phyloP scores from a whole-genome alignment of 1,140 invertebrate species.

The Drosophila insularis region DNA sequence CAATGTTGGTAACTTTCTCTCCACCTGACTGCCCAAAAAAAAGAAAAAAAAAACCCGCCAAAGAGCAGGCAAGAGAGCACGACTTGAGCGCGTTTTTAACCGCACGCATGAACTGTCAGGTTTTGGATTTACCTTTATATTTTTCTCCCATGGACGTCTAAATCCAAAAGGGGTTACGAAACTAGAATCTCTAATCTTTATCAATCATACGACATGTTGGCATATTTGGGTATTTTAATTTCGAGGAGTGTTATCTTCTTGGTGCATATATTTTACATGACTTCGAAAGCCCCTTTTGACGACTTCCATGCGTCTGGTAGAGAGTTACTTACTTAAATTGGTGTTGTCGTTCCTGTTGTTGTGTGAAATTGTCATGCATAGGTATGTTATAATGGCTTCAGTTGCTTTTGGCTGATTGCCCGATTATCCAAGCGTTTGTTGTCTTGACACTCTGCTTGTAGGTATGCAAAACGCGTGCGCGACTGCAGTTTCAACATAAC shows the following conservation, averaged over 20 bases:
- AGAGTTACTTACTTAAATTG: slow-evolving; percentile 29
- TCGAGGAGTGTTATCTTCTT: too few species aligned
- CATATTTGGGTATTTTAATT: neutral
- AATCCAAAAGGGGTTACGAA: neutral
- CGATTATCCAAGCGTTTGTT: slow-evolving; percentile 62
- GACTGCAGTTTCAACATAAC: slow-evolving; percentile 71
- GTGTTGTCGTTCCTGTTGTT: slow-evolving; percentile 35
- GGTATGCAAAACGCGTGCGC: slow-evolving; percentile 75
- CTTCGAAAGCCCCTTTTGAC: neutral
- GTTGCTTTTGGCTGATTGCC: slow-evolving; percentile 46
- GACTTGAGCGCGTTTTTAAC: slow-evolving; percentile 51
- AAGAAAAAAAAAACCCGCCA: slow-evolving; percentile 19
- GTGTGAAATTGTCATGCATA: slow-evolving; percentile 42
- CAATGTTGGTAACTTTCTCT: slow-evolving; percentile 79
- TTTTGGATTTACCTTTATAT: slow-evolving; percentile 23
- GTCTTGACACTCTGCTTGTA: neutral
- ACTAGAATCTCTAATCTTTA: neutral
- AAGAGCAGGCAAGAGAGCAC: slow-evolving; percentile 24
- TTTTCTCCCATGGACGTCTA: neutral
- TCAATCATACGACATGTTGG: slow-evolving; percentile 23
- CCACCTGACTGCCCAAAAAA: slow-evolving; percentile 56
- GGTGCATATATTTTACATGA: neutral
- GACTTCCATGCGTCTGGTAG: neutral
- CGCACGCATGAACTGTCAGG: slow-evolving; percentile 52
- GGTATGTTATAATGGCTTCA: slow-evolving; percentile 38